Base-by-base conservation (phyloP, 2,888 invertebrate species). In the Ormyrus thymus region DNA sequence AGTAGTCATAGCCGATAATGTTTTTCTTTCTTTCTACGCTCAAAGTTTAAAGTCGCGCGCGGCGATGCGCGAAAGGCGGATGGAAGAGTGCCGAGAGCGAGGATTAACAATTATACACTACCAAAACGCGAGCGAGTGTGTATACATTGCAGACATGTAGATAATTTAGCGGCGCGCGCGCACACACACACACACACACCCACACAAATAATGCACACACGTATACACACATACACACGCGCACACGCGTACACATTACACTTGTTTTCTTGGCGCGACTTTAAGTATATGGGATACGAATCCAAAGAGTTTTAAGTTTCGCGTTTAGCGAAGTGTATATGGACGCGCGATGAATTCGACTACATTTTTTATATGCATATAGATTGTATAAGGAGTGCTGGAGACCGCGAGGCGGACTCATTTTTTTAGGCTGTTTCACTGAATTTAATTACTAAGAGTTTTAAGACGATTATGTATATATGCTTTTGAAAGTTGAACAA, bases 391-490 rank as follows among this genome's bases (percentile, higher is more conserved):
- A 56, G 43, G 65, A 51, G 53, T 68, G 61, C 46, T 65, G 4
- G 59, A 68, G 13, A 48, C 15, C 58, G 66, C 8, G 55, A n/a
- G 48, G 58, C 43, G 59, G 53, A 50, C 29, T 29, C 29, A 29
- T 71, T 43, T 66, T 45, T 56, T 62, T 62, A 59, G 65, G 43
- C 48, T 62, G 75, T 79, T 79, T 79, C 65, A 79, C 70, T 79
- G 59, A 76, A 79, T 79, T 79, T 79, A 79, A 79, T 79, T 79
- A 76, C 48, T 75, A 70, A 79, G 79, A 76, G 71, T 75, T 71
- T 51, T 43, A 15, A 11, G 6, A 13, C 43, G 8, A 65, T 11
- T 7, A 15, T 15, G 8, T 64, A 10, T 46, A 13, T 64, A 48
- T 68, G 56, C 55, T 51, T 59, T 50, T 48, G 8, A 7, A 43